Percentiles rank a stretch among this genome's conserved stretches.
Conservation (phyloP, 2,888 invertebrate genomes). For the Rhagium mordax region DNA sequence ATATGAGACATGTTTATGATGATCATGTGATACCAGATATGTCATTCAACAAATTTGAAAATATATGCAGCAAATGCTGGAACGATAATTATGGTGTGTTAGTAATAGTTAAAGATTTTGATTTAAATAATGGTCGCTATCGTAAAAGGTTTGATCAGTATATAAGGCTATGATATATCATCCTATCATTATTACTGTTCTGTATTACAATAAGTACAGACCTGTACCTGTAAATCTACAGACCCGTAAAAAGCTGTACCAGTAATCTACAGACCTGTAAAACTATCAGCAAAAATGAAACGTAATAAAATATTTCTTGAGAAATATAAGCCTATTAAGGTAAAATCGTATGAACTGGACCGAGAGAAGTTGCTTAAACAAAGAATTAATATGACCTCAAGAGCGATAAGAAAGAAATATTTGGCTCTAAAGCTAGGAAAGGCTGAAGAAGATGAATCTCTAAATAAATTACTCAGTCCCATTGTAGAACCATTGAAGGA, state of each 20-base stretch:
- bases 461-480: background rate
- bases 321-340: too few relatives aligned
- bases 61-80: conserved; percentile 26
- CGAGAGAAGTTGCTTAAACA: too few relatives aligned
- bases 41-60: conserved; percentile 21
- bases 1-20: conserved; percentile 16
- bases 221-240: too few relatives aligned
- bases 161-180: background rate
- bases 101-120: conserved; percentile 13
- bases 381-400: background rate
- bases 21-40: conserved; percentile 29
- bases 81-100: conserved; percentile 11
- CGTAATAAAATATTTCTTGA: background rate
- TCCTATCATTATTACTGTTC: too few relatives aligned
- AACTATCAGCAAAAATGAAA: too few relatives aligned
- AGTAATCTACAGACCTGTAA: too few relatives aligned
- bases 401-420: background rate
- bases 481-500: background rate
- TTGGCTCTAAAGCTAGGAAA: too few relatives aligned
- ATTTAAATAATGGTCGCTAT: conserved; percentile 15
- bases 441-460: background rate
- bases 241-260: too few relatives aligned
- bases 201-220: too few relatives aligned
- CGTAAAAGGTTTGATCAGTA: conserved; percentile 28
- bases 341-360: too few relatives aligned